Conservation (phyloP, 2,888 invertebrate species). For the Brachylomia viminalis region DNA sequence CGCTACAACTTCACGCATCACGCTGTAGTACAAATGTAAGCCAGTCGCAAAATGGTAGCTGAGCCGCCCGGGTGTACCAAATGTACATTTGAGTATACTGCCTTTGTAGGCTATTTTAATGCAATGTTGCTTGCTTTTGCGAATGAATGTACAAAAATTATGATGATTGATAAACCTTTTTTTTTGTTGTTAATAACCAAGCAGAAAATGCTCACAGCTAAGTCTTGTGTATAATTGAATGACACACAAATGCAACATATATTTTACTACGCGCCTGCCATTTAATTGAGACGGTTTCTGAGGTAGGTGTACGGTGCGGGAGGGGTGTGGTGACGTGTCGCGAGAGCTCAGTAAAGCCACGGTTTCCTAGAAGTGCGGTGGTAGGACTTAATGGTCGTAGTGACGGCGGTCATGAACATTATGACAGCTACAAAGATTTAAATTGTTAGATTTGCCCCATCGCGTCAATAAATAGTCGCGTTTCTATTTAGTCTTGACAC, state of each 20-base stretch:
- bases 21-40: neutral
- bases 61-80: neutral
- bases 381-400: no score
- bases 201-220: neutral
- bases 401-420: no score
- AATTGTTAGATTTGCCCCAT: no score
- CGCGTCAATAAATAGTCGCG: no score
- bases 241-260: neutral
- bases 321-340: no score
- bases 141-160: neutral
- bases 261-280: neutral
- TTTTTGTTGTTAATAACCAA: neutral
- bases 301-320: neutral
- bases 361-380: no score
- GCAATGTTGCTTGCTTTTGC: slow-evolving; percentile 12
- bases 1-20: neutral
- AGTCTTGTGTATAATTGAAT: neutral
- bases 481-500: no score
- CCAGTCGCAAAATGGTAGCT: neutral
- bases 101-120: neutral
- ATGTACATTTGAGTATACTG: neutral
- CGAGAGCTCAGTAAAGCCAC: no score
- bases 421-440: no score
- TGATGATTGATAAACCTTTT: neutral
- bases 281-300: neutral